Conservation (phyloP, 1,140 invertebrate species). For the Drosophila neocordata region DNA sequence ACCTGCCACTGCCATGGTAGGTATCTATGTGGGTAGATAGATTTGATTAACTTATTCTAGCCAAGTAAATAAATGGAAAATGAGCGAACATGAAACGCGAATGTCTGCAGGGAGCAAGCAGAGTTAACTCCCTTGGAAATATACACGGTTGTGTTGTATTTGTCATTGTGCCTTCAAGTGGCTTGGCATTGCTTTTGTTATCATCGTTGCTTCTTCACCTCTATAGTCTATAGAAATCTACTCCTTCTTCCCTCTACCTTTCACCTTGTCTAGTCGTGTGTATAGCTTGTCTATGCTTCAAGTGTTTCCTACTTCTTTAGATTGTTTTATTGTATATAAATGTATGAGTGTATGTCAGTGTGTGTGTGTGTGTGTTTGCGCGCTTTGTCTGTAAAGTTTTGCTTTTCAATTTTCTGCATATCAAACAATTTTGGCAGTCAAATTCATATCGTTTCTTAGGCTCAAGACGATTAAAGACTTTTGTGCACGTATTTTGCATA, state of each 20-base stretch:
- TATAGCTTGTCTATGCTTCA: slow-evolving; percentile 34
- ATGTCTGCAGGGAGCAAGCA: slow-evolving; percentile 38
- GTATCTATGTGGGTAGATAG: slow-evolving; percentile 1
- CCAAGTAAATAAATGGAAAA: slow-evolving; percentile 28
- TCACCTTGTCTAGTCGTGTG: slow-evolving; percentile 10
- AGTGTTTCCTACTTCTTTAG: slow-evolving; percentile 50
- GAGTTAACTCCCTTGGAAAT: slow-evolving; percentile 83
- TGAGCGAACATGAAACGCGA: not conserved
- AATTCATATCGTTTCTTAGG: slow-evolving; percentile 49
- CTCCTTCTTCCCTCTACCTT: not conserved
- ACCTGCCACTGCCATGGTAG: slow-evolving; percentile 13
- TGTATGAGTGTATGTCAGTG: slow-evolving; percentile 28
- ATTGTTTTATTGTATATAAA: slow-evolving; percentile 62
- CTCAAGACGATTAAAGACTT: slow-evolving; percentile 62
- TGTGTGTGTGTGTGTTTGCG: slow-evolving; percentile 24
- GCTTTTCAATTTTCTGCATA: slow-evolving; percentile 82
- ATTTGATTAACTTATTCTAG: slow-evolving; percentile 8
- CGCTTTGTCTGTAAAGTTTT: slow-evolving; percentile 62
- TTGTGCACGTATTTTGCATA: slow-evolving; percentile 75
- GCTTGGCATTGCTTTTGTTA: slow-evolving; percentile 55
- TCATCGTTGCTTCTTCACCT: slow-evolving; percentile 14
- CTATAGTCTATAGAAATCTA: not conserved
- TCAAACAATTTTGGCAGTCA: slow-evolving; percentile 58
- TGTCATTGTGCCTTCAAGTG: slow-evolving; percentile 83
- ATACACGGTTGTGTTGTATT: slow-evolving; percentile 80